Evolutionary conservation across 2,888 invertebrate genomes (phyloP).

Genomic region (Diogma glabrata): DNA sequence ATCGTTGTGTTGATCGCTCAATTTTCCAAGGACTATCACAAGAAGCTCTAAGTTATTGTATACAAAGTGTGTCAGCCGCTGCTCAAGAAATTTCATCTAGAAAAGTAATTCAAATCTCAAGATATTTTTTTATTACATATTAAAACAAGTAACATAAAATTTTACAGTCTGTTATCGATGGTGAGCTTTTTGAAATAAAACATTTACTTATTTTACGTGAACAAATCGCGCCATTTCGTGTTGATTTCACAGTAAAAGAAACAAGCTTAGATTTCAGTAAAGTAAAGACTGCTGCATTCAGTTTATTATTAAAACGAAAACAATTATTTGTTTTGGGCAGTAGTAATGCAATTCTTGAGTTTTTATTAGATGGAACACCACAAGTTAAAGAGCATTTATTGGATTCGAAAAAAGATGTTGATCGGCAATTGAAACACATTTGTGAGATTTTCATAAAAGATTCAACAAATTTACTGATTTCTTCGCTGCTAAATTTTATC

Average conservation of each 20-base stretch:
- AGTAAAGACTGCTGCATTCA: conserved; percentile 75
- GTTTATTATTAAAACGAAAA: conserved; percentile 61
- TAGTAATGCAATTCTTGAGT: conserved; percentile 88
- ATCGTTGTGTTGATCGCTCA: conserved; percentile 80
- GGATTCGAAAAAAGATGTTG: conserved; percentile 94
- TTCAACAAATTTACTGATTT: conserved; percentile 61
- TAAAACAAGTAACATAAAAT: conserved; percentile 10
- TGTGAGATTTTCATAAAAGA: conserved; percentile 83
- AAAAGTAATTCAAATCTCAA: conserved; percentile 39
- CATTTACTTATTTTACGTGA: conserved; percentile 92
- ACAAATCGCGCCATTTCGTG: conserved; percentile 96
- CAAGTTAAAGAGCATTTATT: conserved; percentile 83
- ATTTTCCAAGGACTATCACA: conserved; percentile 96
- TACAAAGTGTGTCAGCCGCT: conserved; percentile 77
- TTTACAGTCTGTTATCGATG: conserved; percentile 68
- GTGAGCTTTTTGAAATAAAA: conserved; percentile 93
- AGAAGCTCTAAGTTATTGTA: conserved; percentile 86
- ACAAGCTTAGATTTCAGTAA: conserved; percentile 89
- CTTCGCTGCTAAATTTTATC: conserved; percentile 60
- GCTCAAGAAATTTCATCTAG: conserved; percentile 62
- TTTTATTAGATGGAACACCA: conserved; percentile 85
- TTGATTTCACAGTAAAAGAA: conserved; percentile 86
- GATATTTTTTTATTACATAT: conserved; percentile 6
- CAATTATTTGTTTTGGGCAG: conserved; percentile 77
- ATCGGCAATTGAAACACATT: conserved; percentile 75